Evolutionary conservation across 1,140 invertebrate species (phyloP).

Genomic region (Neelides sp.): DNA sequence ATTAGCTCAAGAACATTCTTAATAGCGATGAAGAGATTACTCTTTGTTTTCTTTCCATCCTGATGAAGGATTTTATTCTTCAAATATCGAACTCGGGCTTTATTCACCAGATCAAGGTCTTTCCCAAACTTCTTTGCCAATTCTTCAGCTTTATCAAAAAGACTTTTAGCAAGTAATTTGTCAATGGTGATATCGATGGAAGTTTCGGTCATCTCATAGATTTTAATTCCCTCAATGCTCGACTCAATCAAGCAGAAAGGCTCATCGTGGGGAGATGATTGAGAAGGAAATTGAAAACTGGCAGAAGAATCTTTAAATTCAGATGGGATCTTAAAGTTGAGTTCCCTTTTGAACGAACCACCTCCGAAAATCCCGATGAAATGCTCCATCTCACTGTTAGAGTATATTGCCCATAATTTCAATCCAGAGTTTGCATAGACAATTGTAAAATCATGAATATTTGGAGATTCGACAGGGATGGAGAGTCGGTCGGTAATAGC

Average conservation of each 20-base stretch:
- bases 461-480: background rate
- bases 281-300: constrained; percentile 7
- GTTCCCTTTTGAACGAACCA: constrained; percentile 8
- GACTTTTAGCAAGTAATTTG: constrained; percentile 18
- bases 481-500: background rate
- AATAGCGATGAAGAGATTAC: constrained; percentile 2
- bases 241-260: constrained; percentile 17
- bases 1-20: constrained; percentile 2
- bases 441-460: constrained; percentile 22
- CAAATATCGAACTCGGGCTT: constrained; percentile 17
- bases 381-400: background rate
- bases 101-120: constrained; percentile 24
- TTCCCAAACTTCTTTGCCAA: constrained; percentile 18
- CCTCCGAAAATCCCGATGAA: constrained; percentile 19
- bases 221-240: background rate
- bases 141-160: constrained; percentile 17
- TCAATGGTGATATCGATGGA: constrained; percentile 23
- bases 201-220: constrained; percentile 19
- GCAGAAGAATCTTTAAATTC: too few relatives aligned
- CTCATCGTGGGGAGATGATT: constrained; percentile 13
- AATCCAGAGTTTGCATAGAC: constrained; percentile 9
- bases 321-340: constrained; percentile 11
- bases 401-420: constrained; percentile 22
- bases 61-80: background rate
- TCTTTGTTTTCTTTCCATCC: background rate